phyloP scores from a whole-genome alignment of 2,797 vertebrate genomes.

The Manis crassicaudata region DNA sequence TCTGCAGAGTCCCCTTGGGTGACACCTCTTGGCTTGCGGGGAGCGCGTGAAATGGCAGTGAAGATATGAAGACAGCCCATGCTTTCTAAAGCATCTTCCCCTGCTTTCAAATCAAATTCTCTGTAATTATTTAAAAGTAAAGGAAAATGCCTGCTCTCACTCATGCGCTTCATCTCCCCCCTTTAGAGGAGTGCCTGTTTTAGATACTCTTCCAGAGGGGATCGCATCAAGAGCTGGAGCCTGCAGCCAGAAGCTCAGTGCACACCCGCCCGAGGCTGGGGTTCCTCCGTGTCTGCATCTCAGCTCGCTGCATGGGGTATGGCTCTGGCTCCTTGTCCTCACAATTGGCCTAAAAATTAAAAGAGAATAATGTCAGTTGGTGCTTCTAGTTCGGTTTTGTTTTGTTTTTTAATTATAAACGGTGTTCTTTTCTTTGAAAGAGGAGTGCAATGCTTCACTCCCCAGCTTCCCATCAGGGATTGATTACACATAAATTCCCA shows the following conservation, averaged over 20 bases:
- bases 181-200: conserved; percentile 24
- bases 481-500: no score
- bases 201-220: neutral
- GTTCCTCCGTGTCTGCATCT: accelerated
- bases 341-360: conserved; percentile 22
- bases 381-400: neutral
- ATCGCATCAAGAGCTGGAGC: accelerated
- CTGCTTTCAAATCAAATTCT: neutral
- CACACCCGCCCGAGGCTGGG: accelerated
- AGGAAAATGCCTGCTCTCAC: neutral
- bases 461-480: accelerated
- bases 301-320: accelerated
- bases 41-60: accelerated
- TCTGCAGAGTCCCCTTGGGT: neutral
- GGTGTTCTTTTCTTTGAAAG: neutral
- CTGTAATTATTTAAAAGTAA: neutral
- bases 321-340: no score
- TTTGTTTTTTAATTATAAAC: neutral
- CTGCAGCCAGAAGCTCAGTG: accelerated
- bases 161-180: neutral
- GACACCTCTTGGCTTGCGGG: accelerated
- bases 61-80: accelerated
- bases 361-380: neutral
- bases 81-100: neutral
- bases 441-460: accelerated